These are phyloP conservation scores for Macrotus californicus DNA, from an alignment of 2,113 vertebrate species.

Conservation along the genomic window DNA sequence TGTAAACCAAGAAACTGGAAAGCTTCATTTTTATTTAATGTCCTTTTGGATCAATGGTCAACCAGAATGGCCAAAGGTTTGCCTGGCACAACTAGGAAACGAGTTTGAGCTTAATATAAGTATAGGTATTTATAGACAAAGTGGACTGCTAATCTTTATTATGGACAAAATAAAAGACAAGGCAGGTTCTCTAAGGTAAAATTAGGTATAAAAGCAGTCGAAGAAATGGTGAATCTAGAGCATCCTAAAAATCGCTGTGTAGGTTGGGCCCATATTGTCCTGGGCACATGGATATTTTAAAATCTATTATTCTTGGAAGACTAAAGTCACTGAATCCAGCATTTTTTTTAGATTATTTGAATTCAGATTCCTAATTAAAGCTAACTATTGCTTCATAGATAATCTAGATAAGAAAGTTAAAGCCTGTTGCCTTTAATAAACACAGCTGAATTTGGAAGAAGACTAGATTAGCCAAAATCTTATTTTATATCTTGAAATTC, in stretches of 20 bases:
- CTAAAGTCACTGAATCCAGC: not conserved
- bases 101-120: not conserved
- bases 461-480: slow-evolving; percentile 56
- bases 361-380: slow-evolving; percentile 2
- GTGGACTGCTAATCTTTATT: not conserved
- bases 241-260: not conserved
- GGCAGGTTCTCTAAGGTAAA: not conserved
- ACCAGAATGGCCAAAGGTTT: not conserved
- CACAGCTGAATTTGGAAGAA: slow-evolving; percentile 51
- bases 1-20: not conserved
- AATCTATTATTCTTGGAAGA: not conserved
- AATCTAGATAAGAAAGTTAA: slow-evolving; percentile 48
- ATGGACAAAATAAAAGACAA: not conserved
- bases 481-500: slow-evolving; percentile 64
- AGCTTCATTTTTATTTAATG: not conserved
- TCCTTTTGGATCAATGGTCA: not conserved
- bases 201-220: not conserved
- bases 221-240: not conserved
- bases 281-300: not conserved
- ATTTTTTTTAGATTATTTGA: slow-evolving; percentile 33
- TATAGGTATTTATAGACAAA: not conserved
- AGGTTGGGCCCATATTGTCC: not conserved
- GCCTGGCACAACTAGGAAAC: not conserved
- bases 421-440: slow-evolving; percentile 59
- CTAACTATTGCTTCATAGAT: slow-evolving; percentile 8